Percentiles rank a stretch among this genome's conserved stretches.
phyloP scores from a whole-genome alignment of 2,888 invertebrate genomes.

The Hyles lineata region DNA sequence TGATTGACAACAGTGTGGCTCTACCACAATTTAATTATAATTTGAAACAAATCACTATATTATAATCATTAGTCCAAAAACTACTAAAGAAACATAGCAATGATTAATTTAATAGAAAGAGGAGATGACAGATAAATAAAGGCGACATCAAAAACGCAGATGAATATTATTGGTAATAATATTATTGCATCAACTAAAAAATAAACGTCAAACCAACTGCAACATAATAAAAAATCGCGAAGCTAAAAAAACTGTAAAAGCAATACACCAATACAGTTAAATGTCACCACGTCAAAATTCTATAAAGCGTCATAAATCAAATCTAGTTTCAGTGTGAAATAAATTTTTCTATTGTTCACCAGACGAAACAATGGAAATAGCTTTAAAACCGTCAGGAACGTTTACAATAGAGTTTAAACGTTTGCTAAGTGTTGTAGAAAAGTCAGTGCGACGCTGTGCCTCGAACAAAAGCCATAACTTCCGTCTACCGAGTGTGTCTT shows the following conservation, averaged over 20 bases:
- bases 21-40: too few relatives aligned
- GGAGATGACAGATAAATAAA: too few relatives aligned
- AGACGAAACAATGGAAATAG: conserved; percentile 56
- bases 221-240: too few relatives aligned
- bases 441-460: conserved; percentile 57
- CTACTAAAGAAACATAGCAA: too few relatives aligned
- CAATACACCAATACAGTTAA: too few relatives aligned
- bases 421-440: conserved; percentile 68
- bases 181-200: neutral
- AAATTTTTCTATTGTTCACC: conserved; percentile 44
- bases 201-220: too few relatives aligned
- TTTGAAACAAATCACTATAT: too few relatives aligned
- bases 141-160: neutral
- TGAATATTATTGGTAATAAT: neutral
- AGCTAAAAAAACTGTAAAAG: too few relatives aligned
- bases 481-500: conserved; percentile 48
- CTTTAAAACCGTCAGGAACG: conserved; percentile 62
- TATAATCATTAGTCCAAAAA: too few relatives aligned
- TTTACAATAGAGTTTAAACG: conserved; percentile 72
- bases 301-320: conserved; percentile 39
- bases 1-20: too few relatives aligned
- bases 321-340: conserved; percentile 42
- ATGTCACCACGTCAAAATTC: neutral
- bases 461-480: conserved; percentile 69
- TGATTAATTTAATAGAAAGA: too few relatives aligned